Base-by-base conservation (phyloP, 1,140 invertebrate genomes). In the Manduca sexta region DNA sequence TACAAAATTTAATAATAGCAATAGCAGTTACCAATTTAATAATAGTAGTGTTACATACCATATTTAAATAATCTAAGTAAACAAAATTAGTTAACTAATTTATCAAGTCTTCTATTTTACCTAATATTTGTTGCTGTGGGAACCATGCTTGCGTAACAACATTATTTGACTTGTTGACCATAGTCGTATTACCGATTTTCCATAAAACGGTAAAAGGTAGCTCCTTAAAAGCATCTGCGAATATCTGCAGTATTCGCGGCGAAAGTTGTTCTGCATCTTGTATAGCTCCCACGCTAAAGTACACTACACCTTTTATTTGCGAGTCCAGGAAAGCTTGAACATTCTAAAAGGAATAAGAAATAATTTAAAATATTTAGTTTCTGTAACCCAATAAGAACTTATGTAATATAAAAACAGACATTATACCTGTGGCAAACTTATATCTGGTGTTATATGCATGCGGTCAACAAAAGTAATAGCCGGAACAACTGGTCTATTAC, bases 51-150 rank as follows among this genome's bases (percentile, higher is more conserved):
- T n/a, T n/a, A n/a, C n/a, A n/a, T n/a, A n/a, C n/a, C n/a, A n/a
- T n/a, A n/a, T n/a, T n/a, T n/a, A n/a, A n/a, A n/a, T n/a, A n/a
- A n/a, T n/a, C n/a, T n/a, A n/a, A n/a, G n/a, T n/a, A n/a, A n/a
- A n/a, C n/a, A n/a, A n/a, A n/a, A n/a, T n/a, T n/a, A n/a, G n/a
- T n/a, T 26, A 26, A 3, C 21, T 26, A 26, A 11, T 12, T 1
- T 35, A 35, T 11, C 5, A 35, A 35, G 5, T n/a, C 1, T 8
- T 21, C 21, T 6, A 26, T 47, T 30, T 4, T 73, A 87, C 89
- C 89, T 52, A 92, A 71, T 47, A 92, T 62, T 63, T 90, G 88
- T 54, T 89, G 88, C 58, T 92, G 91, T 11, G 91, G 90, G 40
- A 91, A 78, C 91, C 91, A 89, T 18, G 67, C 68, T 2, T 70